Evolutionary conservation across 1,140 invertebrate species (phyloP), one percentile per base, ranked within the genome.

Genomic region (Hylyphantes graminicola): DNA sequence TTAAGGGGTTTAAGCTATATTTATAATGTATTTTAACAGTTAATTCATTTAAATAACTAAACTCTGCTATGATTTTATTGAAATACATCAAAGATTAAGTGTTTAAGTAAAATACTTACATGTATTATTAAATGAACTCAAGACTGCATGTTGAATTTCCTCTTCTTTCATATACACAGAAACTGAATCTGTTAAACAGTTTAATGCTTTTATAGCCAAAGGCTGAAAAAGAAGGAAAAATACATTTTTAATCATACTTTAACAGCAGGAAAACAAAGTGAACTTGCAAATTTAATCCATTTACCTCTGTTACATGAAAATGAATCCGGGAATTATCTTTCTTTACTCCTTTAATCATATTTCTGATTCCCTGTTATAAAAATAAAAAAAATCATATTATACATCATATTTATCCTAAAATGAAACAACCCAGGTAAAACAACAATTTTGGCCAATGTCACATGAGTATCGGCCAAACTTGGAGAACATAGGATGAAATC

Each of bases 291-390:
- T 3, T 72, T 15, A 61, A 63, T 51, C n/a, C 13, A 67, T 73
- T 57, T 70, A 85, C 82, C 21, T 77, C 35, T 13, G 65, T 77
- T 4, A 77, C 17, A 19, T 77, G 55, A 21, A 85, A 61, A 61
- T 68, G 12, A 77, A 85, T 65, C 21, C 59, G 21, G 35, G 54
- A 48, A 78, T 78, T 82, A n/a, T 76, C 65, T 48, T 85, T 68
- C 19, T 80, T 67, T 2, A 86, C 67, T 35, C 73, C 57, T 50
- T 78, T 79, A 12, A 86, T 70, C 87, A 87, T 86, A 54, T 86
- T 86, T 73, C 85, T 85, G 13, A 87, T 65, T n/a, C 84, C 86
- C 86, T 86, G 59, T 54, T 81, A 59, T 17, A 53, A 68, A 13
- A 70, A 55, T 13, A 68, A 50, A 59, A 70, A n/a, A 19, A 11